Evolutionary conservation across 2,888 invertebrate species (phyloP).

Genomic region (Neocrepidodera transversa): DNA sequence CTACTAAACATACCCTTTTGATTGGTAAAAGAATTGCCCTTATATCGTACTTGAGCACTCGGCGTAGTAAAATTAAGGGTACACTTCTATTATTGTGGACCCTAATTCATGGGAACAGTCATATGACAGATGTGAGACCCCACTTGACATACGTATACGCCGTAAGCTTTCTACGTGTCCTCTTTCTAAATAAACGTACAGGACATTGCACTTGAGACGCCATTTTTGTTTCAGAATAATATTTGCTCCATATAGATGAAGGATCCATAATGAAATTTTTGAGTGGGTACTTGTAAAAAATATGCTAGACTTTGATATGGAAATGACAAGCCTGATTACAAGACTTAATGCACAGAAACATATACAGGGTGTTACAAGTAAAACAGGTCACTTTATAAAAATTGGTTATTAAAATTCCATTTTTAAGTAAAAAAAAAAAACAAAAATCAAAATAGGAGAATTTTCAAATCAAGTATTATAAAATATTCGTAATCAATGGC

Average conservation of each 20-base stretch:
- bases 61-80: conserved; percentile 51
- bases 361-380: too few relatives aligned
- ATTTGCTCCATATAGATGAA: conserved; percentile 22
- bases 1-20: conserved; percentile 51
- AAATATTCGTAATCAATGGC: too few relatives aligned
- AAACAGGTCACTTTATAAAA: too few relatives aligned
- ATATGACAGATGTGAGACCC: conserved; percentile 53
- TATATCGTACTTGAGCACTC: conserved; percentile 46
- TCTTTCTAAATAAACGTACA: conserved; percentile 43
- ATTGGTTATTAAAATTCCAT: too few relatives aligned
- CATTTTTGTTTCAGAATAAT: conserved; percentile 42
- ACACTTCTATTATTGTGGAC: conserved; percentile 48
- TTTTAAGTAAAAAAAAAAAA: too few relatives aligned
- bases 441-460: too few relatives aligned
- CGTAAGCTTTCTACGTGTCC: conserved; percentile 41
- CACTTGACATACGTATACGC: conserved; percentile 47
- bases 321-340: conserved; percentile 21
- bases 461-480: too few relatives aligned
- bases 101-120: conserved; percentile 51
- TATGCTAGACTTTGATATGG: conserved; percentile 25
- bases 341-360: too few relatives aligned
- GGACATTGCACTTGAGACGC: conserved; percentile 45
- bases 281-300: conserved; percentile 27
- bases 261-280: conserved; percentile 30
- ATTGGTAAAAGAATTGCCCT: conserved; percentile 51